Conservation (phyloP, 2,888 invertebrate species). For the Pheosia tremula region DNA sequence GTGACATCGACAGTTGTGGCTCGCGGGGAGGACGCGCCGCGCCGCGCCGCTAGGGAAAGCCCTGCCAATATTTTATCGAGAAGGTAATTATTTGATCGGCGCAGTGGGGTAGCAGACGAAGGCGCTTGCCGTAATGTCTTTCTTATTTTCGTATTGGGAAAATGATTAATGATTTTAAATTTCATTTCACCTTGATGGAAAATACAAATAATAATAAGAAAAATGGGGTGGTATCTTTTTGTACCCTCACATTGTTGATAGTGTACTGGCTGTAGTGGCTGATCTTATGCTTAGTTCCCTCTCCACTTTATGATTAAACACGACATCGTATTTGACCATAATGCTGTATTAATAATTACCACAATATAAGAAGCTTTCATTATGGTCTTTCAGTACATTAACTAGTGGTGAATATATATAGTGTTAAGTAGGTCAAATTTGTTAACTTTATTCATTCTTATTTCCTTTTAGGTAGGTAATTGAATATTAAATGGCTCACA, state of each 20-base stretch:
- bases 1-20: conserved; percentile 85
- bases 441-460: too few species aligned
- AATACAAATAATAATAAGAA: conserved; percentile 3
- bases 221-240: background rate
- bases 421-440: too few species aligned
- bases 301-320: too few species aligned
- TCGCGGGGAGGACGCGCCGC: conserved; percentile 51
- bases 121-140: conserved; percentile 53
- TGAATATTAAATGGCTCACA: too few species aligned
- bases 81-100: conserved; percentile 80
- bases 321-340: too few species aligned
- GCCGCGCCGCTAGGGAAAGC: conserved; percentile 52
- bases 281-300: background rate
- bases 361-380: too few species aligned
- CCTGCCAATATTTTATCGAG: conserved; percentile 79
- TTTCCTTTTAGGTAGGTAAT: too few species aligned
- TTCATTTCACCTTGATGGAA: conserved; percentile 18
- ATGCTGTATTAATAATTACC: too few species aligned
- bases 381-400: too few species aligned
- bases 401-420: too few species aligned
- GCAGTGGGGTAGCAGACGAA: conserved; percentile 63
- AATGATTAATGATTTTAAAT: conserved; percentile 57
- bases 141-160: conserved; percentile 56
- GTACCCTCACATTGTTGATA: background rate
- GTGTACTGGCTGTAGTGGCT: background rate